These are phyloP conservation scores for Cairina moschata DNA, from an alignment of 2,113 vertebrate species.

Conservation along the genomic window DNA sequence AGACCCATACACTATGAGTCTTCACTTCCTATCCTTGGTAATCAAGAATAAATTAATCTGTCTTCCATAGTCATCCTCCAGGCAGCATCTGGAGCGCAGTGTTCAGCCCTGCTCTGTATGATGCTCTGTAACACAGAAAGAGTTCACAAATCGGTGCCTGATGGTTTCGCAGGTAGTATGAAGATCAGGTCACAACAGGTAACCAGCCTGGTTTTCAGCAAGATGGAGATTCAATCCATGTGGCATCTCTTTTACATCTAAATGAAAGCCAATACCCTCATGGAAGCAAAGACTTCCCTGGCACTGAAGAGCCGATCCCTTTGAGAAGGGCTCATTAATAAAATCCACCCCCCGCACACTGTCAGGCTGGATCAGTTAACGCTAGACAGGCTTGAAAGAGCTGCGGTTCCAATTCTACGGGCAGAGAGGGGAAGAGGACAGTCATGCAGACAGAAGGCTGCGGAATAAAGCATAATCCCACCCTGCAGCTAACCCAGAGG, in stretches of 20 bases:
- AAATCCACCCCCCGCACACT: conserved; percentile 43
- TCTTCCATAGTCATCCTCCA: background rate
- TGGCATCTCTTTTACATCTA: conserved; percentile 45
- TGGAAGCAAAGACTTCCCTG: conserved; percentile 68
- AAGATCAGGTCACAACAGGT: conserved; percentile 53
- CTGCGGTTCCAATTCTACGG: background rate
- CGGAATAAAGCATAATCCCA: background rate
- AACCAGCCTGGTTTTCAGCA: conserved; percentile 1
- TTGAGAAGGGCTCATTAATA: conserved; percentile 70
- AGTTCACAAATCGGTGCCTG: background rate
- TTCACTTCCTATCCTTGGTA: background rate
- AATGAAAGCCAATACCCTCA: conserved; percentile 61
- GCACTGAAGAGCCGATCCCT: conserved; percentile 55
- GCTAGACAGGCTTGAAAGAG: background rate
- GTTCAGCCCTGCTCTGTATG: background rate
- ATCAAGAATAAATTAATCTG: background rate
- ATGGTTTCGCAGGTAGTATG: background rate
- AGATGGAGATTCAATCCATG: conserved; percentile 7
- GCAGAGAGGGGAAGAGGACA: conserved; percentile 33
- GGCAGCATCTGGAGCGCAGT: background rate
- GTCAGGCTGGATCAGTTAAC: conserved; percentile 55
- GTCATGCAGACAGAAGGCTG: background rate
- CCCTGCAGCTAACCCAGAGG: background rate
- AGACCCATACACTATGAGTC: background rate
- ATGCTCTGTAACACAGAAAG: background rate